Evolutionary conservation across 2,797 vertebrate species (phyloP).

Genomic region (Crenuchus spilurus): DNA sequence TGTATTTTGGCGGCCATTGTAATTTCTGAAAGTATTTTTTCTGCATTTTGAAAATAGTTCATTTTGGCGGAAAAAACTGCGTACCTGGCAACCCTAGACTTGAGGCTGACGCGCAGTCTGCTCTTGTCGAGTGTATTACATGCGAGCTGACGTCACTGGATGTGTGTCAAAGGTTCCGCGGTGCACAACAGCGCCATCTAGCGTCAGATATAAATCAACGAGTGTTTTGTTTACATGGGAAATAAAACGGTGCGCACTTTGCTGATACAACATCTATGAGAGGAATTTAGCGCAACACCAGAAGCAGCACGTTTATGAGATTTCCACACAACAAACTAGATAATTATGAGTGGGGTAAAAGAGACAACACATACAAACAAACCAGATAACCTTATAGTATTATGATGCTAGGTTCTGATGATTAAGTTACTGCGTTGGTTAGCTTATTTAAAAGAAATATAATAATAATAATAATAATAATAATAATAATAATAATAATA

Average conservation of each 20-base stretch:
- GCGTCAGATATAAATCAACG: constrained; percentile 52
- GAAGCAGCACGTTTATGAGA: background rate
- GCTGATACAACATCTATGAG: constrained; percentile 67
- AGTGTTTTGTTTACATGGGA: constrained; percentile 80
- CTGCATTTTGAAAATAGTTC: too few relatives aligned
- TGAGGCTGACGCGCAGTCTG: background rate
- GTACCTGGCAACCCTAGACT: too few relatives aligned
- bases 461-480: too few relatives aligned
- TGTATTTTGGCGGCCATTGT: too few relatives aligned
- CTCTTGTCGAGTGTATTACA: background rate
- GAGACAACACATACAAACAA: background rate
- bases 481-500: too few relatives aligned
- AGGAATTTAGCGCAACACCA: constrained; percentile 50
- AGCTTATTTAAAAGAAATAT: too few relatives aligned
- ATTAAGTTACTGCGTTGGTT: background rate
- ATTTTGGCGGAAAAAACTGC: too few relatives aligned
- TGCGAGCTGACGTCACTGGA: constrained; percentile 15
- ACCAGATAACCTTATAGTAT: too few relatives aligned
- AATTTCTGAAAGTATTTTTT: too few relatives aligned
- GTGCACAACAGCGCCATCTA: constrained; percentile 61
- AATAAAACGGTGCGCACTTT: constrained; percentile 82
- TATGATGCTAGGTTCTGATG: too few relatives aligned
- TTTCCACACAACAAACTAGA: too few relatives aligned
- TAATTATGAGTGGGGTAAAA: background rate
- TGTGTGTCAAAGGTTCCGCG: constrained; percentile 17